Conservation (phyloP, 1,140 invertebrate species). For the Sarcophaga bullata region DNA sequence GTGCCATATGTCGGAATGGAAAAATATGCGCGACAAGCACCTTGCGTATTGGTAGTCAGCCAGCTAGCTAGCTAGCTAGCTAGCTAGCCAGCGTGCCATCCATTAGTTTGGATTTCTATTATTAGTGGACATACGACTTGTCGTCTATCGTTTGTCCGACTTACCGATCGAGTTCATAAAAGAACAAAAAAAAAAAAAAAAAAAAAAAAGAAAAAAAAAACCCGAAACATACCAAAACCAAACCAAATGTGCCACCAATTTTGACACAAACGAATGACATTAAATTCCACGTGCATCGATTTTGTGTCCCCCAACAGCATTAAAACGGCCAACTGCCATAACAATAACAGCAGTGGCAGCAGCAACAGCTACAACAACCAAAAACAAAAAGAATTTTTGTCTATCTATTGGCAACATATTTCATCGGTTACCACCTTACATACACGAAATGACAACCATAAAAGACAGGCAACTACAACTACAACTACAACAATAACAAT, state of each 20-base stretch:
- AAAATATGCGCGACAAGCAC: conserved; percentile 17
- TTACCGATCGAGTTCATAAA: neutral
- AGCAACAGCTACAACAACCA: neutral
- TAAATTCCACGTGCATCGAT: conserved; percentile 41
- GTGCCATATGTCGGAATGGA: no score
- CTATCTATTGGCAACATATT: conserved; percentile 35
- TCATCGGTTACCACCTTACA: conserved; percentile 40
- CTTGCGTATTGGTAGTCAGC: conserved; percentile 22
- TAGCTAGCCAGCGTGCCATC: neutral
- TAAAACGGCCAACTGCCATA: no score
- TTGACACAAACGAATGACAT: conserved; percentile 39
- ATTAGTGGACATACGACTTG: conserved; percentile 34
- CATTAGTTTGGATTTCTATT: conserved; percentile 32
- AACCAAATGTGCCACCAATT: conserved; percentile 24
- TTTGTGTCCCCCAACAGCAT: conserved; percentile 1
- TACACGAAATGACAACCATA: conserved; percentile 38
- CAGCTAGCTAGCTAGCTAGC: no score
- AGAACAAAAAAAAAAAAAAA: neutral
- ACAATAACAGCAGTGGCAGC: neutral
- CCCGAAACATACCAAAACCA: no score
- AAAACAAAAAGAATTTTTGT: conserved; percentile 23
- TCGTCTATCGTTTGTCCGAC: neutral
- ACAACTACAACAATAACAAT: neutral
- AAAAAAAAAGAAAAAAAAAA: no score
- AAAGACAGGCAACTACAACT: no score